phyloP scores from a whole-genome alignment of 2,113 vertebrate genomes.

The Notechis scutatus region DNA sequence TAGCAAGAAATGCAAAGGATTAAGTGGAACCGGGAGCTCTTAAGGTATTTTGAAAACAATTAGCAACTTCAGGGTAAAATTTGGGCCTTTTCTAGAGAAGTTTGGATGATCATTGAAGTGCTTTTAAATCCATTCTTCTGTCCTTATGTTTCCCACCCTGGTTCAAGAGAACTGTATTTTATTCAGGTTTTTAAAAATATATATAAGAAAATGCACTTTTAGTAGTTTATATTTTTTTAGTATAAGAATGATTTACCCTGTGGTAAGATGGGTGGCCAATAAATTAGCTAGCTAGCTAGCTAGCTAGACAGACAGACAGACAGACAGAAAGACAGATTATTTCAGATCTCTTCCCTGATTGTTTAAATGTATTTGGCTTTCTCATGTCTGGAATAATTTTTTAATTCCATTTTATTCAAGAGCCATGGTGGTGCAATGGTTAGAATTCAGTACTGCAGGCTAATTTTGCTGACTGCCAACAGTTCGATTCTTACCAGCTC shows the following conservation, averaged over 20 bases:
- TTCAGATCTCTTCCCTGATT: constrained; percentile 55
- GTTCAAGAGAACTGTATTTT: constrained; percentile 39
- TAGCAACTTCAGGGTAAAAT: not conserved
- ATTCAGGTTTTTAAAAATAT: constrained; percentile 50
- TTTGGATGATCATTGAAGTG: constrained; percentile 50
- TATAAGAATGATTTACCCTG: constrained; percentile 51
- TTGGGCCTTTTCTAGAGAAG: constrained; percentile 34
- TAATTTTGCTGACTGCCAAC: not conserved
- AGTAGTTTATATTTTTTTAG: constrained; percentile 52
- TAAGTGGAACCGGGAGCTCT: not conserved
- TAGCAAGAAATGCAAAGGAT: constrained; percentile 21
- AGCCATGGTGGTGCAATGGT: not conserved
- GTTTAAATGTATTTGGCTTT: constrained; percentile 57
- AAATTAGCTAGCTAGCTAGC: not conserved
- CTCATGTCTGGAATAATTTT: constrained; percentile 30
- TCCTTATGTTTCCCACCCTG: not conserved
- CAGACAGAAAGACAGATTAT: constrained; percentile 21
- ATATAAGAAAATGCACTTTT: constrained; percentile 48
- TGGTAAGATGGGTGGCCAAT: not conserved
- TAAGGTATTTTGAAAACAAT: not conserved
- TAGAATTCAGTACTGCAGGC: not conserved
- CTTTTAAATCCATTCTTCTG: constrained; percentile 48
- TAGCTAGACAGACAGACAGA: not conserved
- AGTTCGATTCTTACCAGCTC: not conserved
- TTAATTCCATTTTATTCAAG: not conserved